Base-by-base conservation (phyloP, 2,888 invertebrate genomes). In the Caenorhabditis sulstoni region DNA sequence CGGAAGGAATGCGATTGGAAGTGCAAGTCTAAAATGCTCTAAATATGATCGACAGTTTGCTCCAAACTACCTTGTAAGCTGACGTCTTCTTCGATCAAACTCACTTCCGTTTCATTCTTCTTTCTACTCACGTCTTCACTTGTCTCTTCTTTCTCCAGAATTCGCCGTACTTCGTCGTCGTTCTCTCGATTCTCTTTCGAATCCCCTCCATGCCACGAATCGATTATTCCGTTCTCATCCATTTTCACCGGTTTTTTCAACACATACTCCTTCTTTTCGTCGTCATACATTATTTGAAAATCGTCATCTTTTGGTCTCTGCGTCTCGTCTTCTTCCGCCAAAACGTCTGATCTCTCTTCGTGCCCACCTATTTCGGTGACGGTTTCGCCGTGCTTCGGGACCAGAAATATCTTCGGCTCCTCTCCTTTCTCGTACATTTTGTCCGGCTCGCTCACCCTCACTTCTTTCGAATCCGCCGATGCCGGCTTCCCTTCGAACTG, bases 221-320 rank as follows among this genome's bases (percentile, higher is more conserved):
- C 76, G 11, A 76, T 71, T 22, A 61, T 35, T 71, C 70, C 70
- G 37, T 77, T 47, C 47, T 52, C 58, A 52, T 77, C 55, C 45
- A 62, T 58, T 55, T 58, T 70, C 12, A 66, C 9, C 12, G 65
- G 77, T 12, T 45, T 68, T 37, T 64, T 62, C 44, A 78, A 22
- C 16, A 73, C 71, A 20, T 73, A 71, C n/a, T 66, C 71, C 29
- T 45, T 61, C 52, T 67, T 57, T 22, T 62, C 66, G n/a, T 66
- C 71, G 18, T 78, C 71, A 37, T 78, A 78, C 59, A 67, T 67
- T 64, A 78, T 67, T 29, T 66, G 66, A 35, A 73, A 78, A 45
- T 70, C 65, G 20, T 77, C 77, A 1, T 77, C 68, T n/a, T 47
- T 52, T 16, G 45, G 41, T 12, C 41, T 39, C 16, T 47, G 16